Conservation (phyloP, 2,797 vertebrate genomes). For the Euphonia xanthogaster region DNA sequence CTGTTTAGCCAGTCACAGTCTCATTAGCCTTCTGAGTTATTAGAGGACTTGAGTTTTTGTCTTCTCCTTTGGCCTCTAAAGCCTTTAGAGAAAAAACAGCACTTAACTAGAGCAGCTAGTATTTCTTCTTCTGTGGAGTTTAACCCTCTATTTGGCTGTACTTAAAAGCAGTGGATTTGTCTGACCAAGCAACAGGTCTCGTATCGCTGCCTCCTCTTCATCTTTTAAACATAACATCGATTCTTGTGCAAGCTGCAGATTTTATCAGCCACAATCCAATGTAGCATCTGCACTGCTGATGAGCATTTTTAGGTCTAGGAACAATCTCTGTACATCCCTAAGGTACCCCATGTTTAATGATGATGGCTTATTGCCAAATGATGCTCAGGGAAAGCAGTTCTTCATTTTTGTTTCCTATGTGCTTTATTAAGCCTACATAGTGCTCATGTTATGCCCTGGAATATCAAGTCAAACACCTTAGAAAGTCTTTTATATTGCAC, state of each 20-base stretch:
- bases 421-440: background rate
- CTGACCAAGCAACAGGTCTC: background rate
- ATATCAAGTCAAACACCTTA: background rate
- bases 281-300: background rate
- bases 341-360: background rate
- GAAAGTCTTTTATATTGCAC: background rate
- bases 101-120: background rate
- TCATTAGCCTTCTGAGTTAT: conserved; percentile 1
- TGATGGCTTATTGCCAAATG: background rate
- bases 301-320: background rate
- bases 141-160: background rate
- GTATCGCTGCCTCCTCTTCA: background rate
- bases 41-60: background rate
- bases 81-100: background rate
- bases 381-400: background rate
- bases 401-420: background rate
- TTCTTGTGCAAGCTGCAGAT: background rate
- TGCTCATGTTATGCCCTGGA: background rate
- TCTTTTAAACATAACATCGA: background rate
- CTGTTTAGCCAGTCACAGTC: background rate
- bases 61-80: conserved; percentile 1
- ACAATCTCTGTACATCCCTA: background rate
- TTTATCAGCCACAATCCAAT: background rate
- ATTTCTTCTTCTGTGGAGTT: background rate
- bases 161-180: background rate